Percentiles rank a stretch among this genome's conserved stretches.
Conservation (phyloP, 2,888 invertebrate genomes). For the Galerucella nymphaeae region DNA sequence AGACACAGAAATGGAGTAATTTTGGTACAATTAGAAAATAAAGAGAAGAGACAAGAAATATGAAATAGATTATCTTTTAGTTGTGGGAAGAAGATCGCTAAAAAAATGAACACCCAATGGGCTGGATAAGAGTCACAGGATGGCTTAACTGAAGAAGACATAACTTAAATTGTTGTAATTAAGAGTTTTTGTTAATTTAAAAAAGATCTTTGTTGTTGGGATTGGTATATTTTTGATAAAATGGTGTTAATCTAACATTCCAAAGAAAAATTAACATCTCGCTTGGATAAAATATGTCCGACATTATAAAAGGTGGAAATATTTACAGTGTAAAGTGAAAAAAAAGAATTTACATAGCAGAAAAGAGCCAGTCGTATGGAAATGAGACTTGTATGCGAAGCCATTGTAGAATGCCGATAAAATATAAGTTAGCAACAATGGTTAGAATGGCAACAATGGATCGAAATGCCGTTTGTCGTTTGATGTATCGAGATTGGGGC, state of each 20-base stretch:
- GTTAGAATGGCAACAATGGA: constrained; percentile 56
- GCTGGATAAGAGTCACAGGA: too few relatives aligned
- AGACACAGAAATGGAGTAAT: too few relatives aligned
- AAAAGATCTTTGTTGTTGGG: background rate
- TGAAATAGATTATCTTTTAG: too few relatives aligned
- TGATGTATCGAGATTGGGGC: constrained; percentile 61
- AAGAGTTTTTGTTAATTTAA: background rate
- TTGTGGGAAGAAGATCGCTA: too few relatives aligned
- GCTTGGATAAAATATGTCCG: constrained; percentile 57
- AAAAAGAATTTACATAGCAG: constrained; percentile 64
- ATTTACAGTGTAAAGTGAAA: constrained; percentile 62
- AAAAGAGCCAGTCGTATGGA: constrained; percentile 65
- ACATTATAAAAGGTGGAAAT: constrained; percentile 63
- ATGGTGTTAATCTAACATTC: constrained; percentile 49
- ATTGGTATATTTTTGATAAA: constrained; percentile 32
- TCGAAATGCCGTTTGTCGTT: constrained; percentile 55
- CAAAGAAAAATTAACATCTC: constrained; percentile 54
- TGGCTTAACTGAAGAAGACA: too few relatives aligned
- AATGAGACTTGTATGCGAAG: constrained; percentile 61
- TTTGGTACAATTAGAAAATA: too few relatives aligned
- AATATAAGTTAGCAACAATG: constrained; percentile 66
- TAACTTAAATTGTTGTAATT: too few relatives aligned
- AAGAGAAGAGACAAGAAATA: too few relatives aligned
- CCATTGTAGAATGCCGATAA: constrained; percentile 65
- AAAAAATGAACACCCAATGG: too few relatives aligned